phyloP scores from a whole-genome alignment of 2,888 invertebrate species.

The Syritta pipiens region DNA sequence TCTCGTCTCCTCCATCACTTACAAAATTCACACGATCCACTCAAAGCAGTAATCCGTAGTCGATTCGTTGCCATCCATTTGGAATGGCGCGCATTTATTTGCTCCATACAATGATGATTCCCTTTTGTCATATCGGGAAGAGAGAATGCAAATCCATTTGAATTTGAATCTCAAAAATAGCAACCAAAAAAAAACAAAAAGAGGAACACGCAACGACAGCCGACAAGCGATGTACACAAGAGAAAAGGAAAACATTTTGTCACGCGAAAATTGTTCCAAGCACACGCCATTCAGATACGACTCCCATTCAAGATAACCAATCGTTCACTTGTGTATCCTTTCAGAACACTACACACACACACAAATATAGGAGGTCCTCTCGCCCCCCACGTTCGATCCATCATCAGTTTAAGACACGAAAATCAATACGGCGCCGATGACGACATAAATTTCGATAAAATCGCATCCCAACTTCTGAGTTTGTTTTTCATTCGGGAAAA shows the following conservation, averaged over 20 bases:
- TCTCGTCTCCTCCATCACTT: too few species aligned
- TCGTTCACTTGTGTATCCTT: conserved; percentile 38
- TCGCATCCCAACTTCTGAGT: conserved; percentile 23
- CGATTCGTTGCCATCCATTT: conserved; percentile 13
- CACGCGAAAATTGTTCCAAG: conserved; percentile 45
- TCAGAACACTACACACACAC: background rate
- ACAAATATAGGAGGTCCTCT: conserved; percentile 5
- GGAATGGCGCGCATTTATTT: conserved; percentile 28
- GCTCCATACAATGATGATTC: conserved; percentile 15
- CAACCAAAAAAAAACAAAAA: too few species aligned
- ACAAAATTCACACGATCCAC: conserved; percentile 24
- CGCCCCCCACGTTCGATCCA: conserved; percentile 1
- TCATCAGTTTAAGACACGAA: conserved; percentile 28
- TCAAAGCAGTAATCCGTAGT: conserved; percentile 29
- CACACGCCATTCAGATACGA: conserved; percentile 28
- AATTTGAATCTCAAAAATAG: too few species aligned
- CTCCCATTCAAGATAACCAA: conserved; percentile 40
- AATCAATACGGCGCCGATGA: conserved; percentile 45
- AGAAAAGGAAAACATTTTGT: conserved; percentile 36
- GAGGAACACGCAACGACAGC: background rate
- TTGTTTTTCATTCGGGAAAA: conserved; percentile 20
- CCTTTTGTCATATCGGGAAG: conserved; percentile 9
- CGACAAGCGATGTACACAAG: background rate
- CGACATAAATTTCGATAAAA: conserved; percentile 40
- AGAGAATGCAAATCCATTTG: conserved; percentile 26